Conservation (phyloP, 2,113 vertebrate genomes). For the Hystrix cristata region DNA sequence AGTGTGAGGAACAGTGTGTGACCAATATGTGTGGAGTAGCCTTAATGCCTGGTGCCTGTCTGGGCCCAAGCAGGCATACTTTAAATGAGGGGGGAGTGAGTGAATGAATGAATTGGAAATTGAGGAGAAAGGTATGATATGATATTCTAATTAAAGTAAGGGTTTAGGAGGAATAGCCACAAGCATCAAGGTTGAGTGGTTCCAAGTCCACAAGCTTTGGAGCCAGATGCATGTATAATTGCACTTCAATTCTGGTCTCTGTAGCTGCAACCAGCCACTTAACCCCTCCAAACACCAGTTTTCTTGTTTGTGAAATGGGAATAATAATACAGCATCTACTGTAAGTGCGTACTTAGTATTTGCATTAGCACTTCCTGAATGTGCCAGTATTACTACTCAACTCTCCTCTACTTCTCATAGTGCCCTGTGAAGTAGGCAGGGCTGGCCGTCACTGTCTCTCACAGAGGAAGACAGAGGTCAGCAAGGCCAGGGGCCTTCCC, state of each 20-base stretch:
- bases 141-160: background rate
- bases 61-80: background rate
- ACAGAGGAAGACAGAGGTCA: background rate
- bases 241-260: background rate
- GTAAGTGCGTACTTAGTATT: background rate
- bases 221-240: background rate
- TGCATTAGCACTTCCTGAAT: fast-evolving
- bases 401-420: background rate
- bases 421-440: background rate
- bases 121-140: background rate
- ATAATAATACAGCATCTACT: too few species aligned
- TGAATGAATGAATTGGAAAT: background rate
- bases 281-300: background rate
- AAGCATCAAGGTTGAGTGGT: background rate
- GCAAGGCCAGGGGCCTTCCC: background rate
- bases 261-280: background rate
- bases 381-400: fast-evolving
- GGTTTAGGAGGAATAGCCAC: background rate
- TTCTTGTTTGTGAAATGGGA: background rate
- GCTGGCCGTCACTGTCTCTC: background rate
- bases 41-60: background rate
- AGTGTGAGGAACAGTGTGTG: background rate
- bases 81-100: background rate
- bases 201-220: background rate
- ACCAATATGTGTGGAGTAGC: fast-evolving